Percentiles rank a stretch among this genome's conserved stretches.
Evolutionary conservation across 2,888 invertebrate species (phyloP).

Genomic region (Nymphalis urticae): DNA sequence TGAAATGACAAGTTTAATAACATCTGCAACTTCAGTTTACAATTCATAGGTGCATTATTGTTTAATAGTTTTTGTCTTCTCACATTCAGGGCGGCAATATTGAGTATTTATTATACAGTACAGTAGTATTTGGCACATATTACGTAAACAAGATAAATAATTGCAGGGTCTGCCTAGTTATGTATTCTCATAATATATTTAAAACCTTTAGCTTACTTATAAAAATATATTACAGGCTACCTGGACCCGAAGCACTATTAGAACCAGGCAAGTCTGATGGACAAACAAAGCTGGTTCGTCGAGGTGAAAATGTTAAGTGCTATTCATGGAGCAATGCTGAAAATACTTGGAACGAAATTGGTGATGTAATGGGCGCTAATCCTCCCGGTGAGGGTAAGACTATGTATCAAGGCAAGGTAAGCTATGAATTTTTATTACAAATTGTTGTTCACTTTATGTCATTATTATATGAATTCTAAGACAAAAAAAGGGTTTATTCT

Average conservation of each 20-base stretch:
- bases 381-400: conserved; percentile 89
- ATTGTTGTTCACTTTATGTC: no score
- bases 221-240: conserved; percentile 80
- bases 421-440: neutral
- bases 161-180: no score
- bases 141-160: no score
- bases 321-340: conserved; percentile 88
- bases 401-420: conserved; percentile 85
- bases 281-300: conserved; percentile 90
- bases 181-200: neutral
- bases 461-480: no score
- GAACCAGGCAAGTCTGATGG: conserved; percentile 91
- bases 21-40: no score
- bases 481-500: no score
- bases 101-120: no score
- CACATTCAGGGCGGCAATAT: no score
- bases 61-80: no score
- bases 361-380: conserved; percentile 92
- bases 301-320: conserved; percentile 86
- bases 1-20: no score
- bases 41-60: no score
- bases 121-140: no score
- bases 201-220: neutral
- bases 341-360: conserved; percentile 90
- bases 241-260: conserved; percentile 88